A percentile compares a stretch with the other conserved stretches of the same genome.
Conservation (phyloP, 2,113 vertebrate genomes). For the Cettia cetti region DNA sequence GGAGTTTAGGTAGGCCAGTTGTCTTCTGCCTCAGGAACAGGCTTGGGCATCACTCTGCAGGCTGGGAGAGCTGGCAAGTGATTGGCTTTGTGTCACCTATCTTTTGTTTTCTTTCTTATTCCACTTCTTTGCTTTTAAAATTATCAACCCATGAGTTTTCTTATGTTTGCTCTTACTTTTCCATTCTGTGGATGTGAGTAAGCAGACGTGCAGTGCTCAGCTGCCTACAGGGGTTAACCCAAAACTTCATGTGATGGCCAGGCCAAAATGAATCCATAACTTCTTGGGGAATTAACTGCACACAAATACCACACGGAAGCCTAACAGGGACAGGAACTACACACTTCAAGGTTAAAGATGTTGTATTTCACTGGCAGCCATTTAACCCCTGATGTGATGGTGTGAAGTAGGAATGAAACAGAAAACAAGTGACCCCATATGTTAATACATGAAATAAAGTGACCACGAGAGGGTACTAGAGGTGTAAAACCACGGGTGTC, state of each 20-base stretch:
- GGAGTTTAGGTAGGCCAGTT: background rate
- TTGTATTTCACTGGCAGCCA: background rate
- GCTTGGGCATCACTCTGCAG: background rate
- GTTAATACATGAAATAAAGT: background rate
- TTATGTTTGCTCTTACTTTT: background rate
- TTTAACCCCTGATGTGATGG: background rate
- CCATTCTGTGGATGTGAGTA: accelerated
- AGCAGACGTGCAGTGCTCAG: background rate
- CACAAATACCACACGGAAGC: background rate
- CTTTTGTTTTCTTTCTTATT: background rate
- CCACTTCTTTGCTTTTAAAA: background rate
- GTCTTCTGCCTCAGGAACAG: background rate
- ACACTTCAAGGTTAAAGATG: background rate
- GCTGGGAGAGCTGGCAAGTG: background rate
- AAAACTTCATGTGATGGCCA: background rate
- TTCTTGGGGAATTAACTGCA: background rate
- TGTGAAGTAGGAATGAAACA: background rate
- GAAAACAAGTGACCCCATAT: background rate
- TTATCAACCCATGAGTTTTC: background rate
- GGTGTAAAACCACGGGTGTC: background rate
- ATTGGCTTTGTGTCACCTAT: background rate
- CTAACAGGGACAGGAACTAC: background rate
- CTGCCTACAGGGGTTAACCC: background rate
- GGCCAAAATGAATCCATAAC: background rate
- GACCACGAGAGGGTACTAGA: background rate